Percentiles rank a stretch among this genome's conserved stretches.
Evolutionary conservation across 2,888 invertebrate species (phyloP).

Genomic region (Agonopterix alstromeriana): DNA sequence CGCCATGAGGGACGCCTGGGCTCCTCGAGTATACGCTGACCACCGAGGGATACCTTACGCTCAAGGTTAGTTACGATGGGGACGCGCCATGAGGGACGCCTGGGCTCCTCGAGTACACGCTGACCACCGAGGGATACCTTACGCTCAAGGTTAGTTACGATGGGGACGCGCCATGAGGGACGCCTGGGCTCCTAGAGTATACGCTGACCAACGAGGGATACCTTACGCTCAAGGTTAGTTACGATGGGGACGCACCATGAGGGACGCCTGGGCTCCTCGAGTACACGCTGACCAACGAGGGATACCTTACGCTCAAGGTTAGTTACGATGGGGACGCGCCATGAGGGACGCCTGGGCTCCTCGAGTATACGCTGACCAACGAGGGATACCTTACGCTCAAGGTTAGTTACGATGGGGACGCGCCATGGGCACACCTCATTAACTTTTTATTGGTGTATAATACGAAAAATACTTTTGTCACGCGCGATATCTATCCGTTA

Average conservation of each 20-base stretch:
- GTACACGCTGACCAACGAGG: constrained; percentile 10
- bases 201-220: constrained; percentile 26
- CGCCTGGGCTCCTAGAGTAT: constrained; percentile 45
- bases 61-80: constrained; percentile 22
- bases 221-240: constrained; percentile 41
- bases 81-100: constrained; percentile 42
- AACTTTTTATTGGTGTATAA: too few relatives aligned
- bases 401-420: constrained; percentile 22
- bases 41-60: neutral
- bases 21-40: constrained; percentile 43
- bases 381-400: constrained; percentile 40
- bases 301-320: constrained; percentile 44
- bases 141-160: too few relatives aligned
- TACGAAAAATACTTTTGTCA: too few relatives aligned
- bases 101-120: constrained; percentile 41
- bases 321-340: too few relatives aligned
- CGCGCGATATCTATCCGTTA: too few relatives aligned
- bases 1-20: constrained; percentile 41
- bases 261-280: too few relatives aligned
- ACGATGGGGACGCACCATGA: too few relatives aligned
- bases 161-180: constrained; percentile 49
- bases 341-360: too few relatives aligned
- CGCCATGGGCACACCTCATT: too few relatives aligned
- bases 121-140: constrained; percentile 13
- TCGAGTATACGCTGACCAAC: too few relatives aligned